phyloP scores from a whole-genome alignment of 2,888 invertebrate genomes.

The Drosophila yooni region DNA sequence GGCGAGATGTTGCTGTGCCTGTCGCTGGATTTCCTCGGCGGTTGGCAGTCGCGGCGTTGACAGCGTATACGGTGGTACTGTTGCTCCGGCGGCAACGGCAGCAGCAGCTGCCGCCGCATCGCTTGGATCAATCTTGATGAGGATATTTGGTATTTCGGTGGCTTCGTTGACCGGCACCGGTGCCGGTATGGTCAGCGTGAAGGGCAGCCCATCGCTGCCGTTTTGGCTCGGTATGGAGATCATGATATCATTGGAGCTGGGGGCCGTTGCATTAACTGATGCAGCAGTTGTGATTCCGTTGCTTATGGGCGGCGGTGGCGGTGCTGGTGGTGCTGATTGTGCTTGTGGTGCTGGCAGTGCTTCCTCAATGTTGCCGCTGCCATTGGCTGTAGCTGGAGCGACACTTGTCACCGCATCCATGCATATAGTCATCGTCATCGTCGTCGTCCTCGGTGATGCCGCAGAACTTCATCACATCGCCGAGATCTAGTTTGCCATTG shows the following conservation, averaged over 20 bases:
- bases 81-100: slow-evolving; percentile 45
- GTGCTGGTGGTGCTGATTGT: slow-evolving; percentile 13
- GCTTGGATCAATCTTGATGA: slow-evolving; percentile 85
- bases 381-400: slow-evolving; percentile 25
- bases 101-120: slow-evolving; percentile 61
- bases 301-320: slow-evolving; percentile 26
- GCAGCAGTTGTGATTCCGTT: slow-evolving; percentile 18
- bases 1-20: slow-evolving; percentile 82
- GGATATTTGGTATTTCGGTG: slow-evolving; percentile 83
- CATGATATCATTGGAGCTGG: slow-evolving; percentile 81
- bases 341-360: slow-evolving; percentile 33
- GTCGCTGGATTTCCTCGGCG: slow-evolving; percentile 83
- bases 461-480: slow-evolving; percentile 90
- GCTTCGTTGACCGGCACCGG: slow-evolving; percentile 64
- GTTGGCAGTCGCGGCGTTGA: slow-evolving; percentile 85
- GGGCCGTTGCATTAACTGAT: slow-evolving; percentile 21
- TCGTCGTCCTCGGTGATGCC: slow-evolving; percentile 90
- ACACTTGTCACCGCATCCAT: slow-evolving; percentile 71
- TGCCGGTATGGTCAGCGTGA: slow-evolving; percentile 85
- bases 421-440: slow-evolving; percentile 87
- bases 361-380: slow-evolving; percentile 37
- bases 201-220: slow-evolving; percentile 82
- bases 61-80: slow-evolving; percentile 84
- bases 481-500: slow-evolving; percentile 88
- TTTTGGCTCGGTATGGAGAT: slow-evolving; percentile 85